Evolutionary conservation across 1,140 invertebrate genomes (phyloP), one percentile per base, ranked within the genome.

Genomic region (Acyrthosiphon pisum): DNA sequence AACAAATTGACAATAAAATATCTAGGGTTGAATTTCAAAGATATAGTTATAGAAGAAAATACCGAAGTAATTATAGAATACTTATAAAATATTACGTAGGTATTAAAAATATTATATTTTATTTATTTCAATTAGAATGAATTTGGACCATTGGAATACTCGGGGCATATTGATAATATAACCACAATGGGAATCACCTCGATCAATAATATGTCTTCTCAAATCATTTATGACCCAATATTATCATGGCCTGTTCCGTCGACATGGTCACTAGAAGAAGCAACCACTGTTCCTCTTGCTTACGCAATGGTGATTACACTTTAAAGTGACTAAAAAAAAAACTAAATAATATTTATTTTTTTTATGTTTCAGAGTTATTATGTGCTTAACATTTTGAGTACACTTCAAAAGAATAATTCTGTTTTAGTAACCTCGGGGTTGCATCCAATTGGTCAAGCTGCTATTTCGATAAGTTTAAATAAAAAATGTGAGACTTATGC

Each of bases 211-310:
- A 53, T 18, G 9, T 56, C 48, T 8, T 48, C 11, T 20, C 26
- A 53, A 53, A n/a, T 90, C 0, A 20, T 50, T 30, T 53, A 76
- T 11, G 93, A 93, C 14, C 8, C 60, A 6, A 0, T 41, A 9
- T 93, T 93, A 44, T 48, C 88, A 9, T 97, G 96, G 96, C 94
- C 95, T 76, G 94, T 96, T 56, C 96, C 96, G 8, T 94, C 95
- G 1, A 94, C 94, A 7, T 97, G 96, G 96, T 95, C 95, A 30
- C 93, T 96, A 44, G 95, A 96, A 91, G 96, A 97, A 91, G 96
- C 96, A 48, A 95, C 95, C 3, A 96, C 96, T 23, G 96, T 97
- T 35, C 96, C 96, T 48, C 88, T 95, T 2, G 90, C 95, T 14
- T 95, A 95, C 90, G 50, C 94, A 9, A 84, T 94, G 46, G 94